A percentile compares a stretch with the other conserved stretches of the same genome.
phyloP scores from a whole-genome alignment of 2,888 invertebrate species.

The Aethes cnicana region DNA sequence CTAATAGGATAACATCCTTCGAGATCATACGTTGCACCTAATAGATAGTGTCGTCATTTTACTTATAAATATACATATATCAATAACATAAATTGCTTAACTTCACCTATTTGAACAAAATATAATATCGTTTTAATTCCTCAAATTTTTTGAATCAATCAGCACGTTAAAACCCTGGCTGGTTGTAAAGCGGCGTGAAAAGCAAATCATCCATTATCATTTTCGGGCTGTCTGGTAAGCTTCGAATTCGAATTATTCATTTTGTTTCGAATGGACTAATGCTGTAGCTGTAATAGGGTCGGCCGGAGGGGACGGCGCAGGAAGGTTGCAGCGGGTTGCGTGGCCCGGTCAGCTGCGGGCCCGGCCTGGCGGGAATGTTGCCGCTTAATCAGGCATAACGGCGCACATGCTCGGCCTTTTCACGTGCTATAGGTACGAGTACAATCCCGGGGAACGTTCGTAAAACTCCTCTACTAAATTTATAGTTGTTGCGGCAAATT shows the following conservation, averaged over 20 bases:
- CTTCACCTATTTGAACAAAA: not conserved
- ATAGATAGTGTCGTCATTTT: constrained; percentile 18
- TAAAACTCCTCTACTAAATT: constrained; percentile 19
- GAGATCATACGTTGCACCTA: constrained; percentile 44
- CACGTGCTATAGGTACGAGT: constrained; percentile 23
- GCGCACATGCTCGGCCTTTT: constrained; percentile 23
- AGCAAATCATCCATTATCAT: constrained; percentile 30
- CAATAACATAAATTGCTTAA: constrained; percentile 11
- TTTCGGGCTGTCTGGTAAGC: constrained; percentile 23
- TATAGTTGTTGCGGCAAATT: constrained; percentile 9
- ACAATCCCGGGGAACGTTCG: constrained; percentile 3
- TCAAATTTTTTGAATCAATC: not conserved
- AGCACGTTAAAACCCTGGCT: constrained; percentile 1
- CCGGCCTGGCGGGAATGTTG: constrained; percentile 13
- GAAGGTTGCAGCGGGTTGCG: constrained; percentile 22
- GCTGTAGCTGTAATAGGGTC: constrained; percentile 29
- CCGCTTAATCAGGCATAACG: constrained; percentile 26
- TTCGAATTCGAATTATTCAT: constrained; percentile 29
- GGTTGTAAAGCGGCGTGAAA: constrained; percentile 16
- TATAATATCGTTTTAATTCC: too few species aligned
- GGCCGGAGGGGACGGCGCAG: constrained; percentile 1
- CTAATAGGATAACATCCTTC: constrained; percentile 32
- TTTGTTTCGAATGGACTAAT: constrained; percentile 30
- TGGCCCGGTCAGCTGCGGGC: constrained; percentile 21
- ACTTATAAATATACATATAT: constrained; percentile 7